phyloP scores from a whole-genome alignment of 1,140 invertebrate species.

The Chrysoperla carnea region DNA sequence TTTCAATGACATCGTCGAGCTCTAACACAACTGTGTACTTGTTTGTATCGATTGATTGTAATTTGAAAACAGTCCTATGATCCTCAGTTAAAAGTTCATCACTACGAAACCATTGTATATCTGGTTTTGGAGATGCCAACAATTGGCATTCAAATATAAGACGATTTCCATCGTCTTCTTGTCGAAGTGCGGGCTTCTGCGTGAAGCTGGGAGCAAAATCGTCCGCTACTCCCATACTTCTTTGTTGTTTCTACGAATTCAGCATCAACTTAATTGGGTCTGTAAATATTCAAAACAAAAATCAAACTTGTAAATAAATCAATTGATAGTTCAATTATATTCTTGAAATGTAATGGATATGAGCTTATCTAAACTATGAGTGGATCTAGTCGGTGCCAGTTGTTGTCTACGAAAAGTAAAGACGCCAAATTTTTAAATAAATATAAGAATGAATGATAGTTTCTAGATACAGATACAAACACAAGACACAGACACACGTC shows the following conservation, averaged over 20 bases:
- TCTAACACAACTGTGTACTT: slow-evolving; percentile 83
- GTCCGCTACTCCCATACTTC: slow-evolving; percentile 61
- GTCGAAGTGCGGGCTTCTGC: slow-evolving; percentile 87
- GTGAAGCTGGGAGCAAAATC: slow-evolving; percentile 95
- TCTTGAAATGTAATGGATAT: no score
- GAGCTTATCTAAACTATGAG: no score
- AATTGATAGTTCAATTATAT: no score
- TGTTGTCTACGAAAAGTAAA: no score
- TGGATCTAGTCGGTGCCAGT: no score
- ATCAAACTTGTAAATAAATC: no score
- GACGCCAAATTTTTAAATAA: no score
- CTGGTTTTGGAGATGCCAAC: slow-evolving; percentile 70
- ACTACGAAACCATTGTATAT: slow-evolving; percentile 81
- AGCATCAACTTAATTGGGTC: no score
- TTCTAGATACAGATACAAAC: no score
- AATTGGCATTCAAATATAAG: slow-evolving; percentile 91
- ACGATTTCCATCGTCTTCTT: slow-evolving; percentile 90
- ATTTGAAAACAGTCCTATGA: slow-evolving; percentile 67
- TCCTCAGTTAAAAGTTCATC: slow-evolving; percentile 69
- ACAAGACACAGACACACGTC: no score
- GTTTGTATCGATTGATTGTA: slow-evolving; percentile 66
- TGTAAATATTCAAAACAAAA: no score
- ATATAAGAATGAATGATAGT: no score
- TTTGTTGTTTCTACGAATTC: not conserved
- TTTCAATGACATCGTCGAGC: slow-evolving; percentile 88